These are phyloP conservation scores for Plectropomus leopardus DNA, from an alignment of 2,113 vertebrate species.

Conservation along the genomic window DNA sequence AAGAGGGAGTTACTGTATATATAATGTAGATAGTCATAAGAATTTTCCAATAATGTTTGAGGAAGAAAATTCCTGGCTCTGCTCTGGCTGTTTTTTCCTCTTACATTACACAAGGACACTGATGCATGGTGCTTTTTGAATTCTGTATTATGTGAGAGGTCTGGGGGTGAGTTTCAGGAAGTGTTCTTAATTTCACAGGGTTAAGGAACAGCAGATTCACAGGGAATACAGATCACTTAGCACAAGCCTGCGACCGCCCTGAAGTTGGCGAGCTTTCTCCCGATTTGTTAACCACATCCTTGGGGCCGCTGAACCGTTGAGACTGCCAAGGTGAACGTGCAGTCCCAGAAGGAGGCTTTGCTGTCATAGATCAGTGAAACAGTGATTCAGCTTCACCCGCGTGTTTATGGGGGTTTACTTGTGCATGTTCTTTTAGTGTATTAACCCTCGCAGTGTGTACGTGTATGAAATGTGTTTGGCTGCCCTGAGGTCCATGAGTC, in stretches of 20 bases:
- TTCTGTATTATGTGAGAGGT: conserved; percentile 98
- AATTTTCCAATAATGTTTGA: conserved; percentile 21
- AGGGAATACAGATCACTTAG: conserved; percentile 99
- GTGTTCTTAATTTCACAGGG: conserved; percentile 99
- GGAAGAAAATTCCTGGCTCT: conserved; percentile 23
- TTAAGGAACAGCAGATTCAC: conserved; percentile 99
- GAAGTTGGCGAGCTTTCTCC: conserved; percentile 89
- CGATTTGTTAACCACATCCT: conserved; percentile 98
- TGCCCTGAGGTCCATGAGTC: conserved; percentile 34
- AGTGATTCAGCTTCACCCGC: conserved; percentile 79
- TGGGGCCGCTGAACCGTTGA: conserved; percentile 90
- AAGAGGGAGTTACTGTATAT: background rate
- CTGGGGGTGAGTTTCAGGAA: conserved; percentile 93
- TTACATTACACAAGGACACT: conserved; percentile 96
- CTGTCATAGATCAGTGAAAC: conserved; percentile 87
- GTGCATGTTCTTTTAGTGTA: conserved; percentile 47
- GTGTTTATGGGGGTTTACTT: conserved; percentile 59
- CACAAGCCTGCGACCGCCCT: conserved; percentile 91
- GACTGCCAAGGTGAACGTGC: conserved; percentile 88
- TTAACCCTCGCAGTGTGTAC: conserved; percentile 24
- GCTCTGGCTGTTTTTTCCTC: conserved; percentile 87
- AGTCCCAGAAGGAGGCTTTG: conserved; percentile 88
- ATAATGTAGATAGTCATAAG: background rate
- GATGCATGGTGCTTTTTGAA: conserved; percentile 99
- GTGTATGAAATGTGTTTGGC: conserved; percentile 24